Conservation (phyloP, 1,140 invertebrate species). For the Ephestia elutella region DNA sequence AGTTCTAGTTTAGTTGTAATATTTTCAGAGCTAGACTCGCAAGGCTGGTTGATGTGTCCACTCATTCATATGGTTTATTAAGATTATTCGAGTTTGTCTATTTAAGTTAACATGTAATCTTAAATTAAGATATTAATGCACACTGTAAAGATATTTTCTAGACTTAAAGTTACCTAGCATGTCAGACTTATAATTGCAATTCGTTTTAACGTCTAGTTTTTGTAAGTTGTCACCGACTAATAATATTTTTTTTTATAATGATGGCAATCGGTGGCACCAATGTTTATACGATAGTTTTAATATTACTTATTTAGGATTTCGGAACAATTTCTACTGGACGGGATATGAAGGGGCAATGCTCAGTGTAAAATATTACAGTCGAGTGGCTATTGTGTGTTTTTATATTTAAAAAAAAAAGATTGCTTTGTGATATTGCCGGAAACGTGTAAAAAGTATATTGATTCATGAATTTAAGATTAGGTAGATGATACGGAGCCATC, state of each 20-base stretch:
- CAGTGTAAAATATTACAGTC: slow-evolving; percentile 33
- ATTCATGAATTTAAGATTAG: slow-evolving; percentile 9
- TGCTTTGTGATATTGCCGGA: slow-evolving; percentile 52
- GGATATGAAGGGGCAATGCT: slow-evolving; percentile 8
- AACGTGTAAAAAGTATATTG: slow-evolving; percentile 23
- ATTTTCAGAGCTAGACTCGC: slow-evolving; percentile 45
- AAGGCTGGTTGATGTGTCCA: slow-evolving; percentile 69
- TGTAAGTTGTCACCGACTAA: neutral
- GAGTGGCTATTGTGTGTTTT: slow-evolving; percentile 49
- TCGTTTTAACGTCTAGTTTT: slow-evolving; percentile 10
- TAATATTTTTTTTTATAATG: neutral
- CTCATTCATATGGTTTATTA: slow-evolving; percentile 49
- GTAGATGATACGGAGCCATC: slow-evolving; percentile 6
- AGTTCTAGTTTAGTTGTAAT: slow-evolving; percentile 25
- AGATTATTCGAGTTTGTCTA: slow-evolving; percentile 30
- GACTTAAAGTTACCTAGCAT: slow-evolving; percentile 16
- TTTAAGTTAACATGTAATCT: slow-evolving; percentile 15
- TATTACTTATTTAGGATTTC: neutral
- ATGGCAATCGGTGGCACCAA: neutral
- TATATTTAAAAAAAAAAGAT: slow-evolving; percentile 50
- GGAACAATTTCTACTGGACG: neutral
- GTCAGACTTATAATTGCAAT: neutral
- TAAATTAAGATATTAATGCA: slow-evolving; percentile 18
- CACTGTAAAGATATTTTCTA: slow-evolving; percentile 11
- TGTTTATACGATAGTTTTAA: neutral